Conservation (phyloP, 2,797 vertebrate genomes). For the Sebastes diploproa region DNA sequence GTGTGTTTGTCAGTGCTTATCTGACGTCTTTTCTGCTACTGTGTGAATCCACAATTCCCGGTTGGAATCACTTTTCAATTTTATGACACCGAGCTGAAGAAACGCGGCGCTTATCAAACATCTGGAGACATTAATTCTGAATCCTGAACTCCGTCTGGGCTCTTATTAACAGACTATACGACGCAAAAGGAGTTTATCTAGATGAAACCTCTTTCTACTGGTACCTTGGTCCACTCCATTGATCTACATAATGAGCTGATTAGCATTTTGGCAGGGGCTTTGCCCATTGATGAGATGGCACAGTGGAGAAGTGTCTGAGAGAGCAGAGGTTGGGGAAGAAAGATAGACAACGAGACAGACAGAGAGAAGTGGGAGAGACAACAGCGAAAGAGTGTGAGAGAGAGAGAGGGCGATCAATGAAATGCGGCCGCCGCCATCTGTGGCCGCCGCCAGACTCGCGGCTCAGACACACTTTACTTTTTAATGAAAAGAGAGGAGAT, state of each 20-base stretch:
- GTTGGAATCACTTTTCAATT: slow-evolving; percentile 13
- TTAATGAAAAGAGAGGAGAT: slow-evolving; percentile 53
- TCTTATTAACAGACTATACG: slow-evolving; percentile 39
- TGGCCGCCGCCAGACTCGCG: slow-evolving; percentile 39
- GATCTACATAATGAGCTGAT: slow-evolving; percentile 76
- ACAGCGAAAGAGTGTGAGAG: neutral
- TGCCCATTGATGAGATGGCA: slow-evolving; percentile 57
- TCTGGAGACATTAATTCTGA: slow-evolving; percentile 36
- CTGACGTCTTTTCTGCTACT: neutral
- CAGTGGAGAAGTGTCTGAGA: slow-evolving; percentile 16
- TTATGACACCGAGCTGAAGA: slow-evolving; percentile 20
- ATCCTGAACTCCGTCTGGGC: slow-evolving; percentile 7
- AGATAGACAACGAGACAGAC: slow-evolving; percentile 31
- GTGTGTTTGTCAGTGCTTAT: neutral
- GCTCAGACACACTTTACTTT: slow-evolving; percentile 50
- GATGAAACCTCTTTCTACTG: slow-evolving; percentile 44
- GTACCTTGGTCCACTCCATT: slow-evolving; percentile 48
- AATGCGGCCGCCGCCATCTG: slow-evolving; percentile 38
- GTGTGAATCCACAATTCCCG: neutral
- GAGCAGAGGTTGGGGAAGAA: neutral
- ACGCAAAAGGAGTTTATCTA: slow-evolving; percentile 46
- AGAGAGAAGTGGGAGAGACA: slow-evolving; percentile 8
- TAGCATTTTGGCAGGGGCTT: slow-evolving; percentile 70
- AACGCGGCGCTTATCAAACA: slow-evolving; percentile 44
- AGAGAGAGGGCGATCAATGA: slow-evolving; percentile 36